These are phyloP conservation scores for Zaprionus lineosus DNA, from an alignment of 2,888 invertebrate species.

Conservation along the genomic window DNA sequence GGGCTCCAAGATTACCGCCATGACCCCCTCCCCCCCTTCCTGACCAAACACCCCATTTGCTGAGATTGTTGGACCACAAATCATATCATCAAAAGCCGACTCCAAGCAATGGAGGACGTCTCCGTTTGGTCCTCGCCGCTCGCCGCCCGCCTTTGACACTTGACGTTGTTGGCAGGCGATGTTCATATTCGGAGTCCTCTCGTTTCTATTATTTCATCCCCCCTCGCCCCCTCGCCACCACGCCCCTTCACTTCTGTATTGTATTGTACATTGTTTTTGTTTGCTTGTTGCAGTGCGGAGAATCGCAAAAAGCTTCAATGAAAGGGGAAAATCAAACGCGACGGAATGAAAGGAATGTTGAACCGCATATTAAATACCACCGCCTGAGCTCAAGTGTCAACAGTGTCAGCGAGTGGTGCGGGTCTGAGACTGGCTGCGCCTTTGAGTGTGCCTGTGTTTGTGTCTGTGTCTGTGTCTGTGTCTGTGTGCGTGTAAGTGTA, in stretches of 20 bases:
- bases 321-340: constrained; percentile 30
- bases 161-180: constrained; percentile 60
- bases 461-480: neutral
- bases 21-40: neutral
- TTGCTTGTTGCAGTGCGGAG: constrained; percentile 23
- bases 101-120: constrained; percentile 19
- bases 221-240: too few relatives aligned
- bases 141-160: constrained; percentile 41
- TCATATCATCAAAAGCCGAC: constrained; percentile 65
- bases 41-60: neutral
- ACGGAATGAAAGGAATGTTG: constrained; percentile 66
- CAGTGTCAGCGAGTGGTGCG: constrained; percentile 54
- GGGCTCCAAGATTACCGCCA: constrained; percentile 3
- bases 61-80: constrained; percentile 37
- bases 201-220: constrained; percentile 3
- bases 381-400: constrained; percentile 79
- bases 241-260: neutral
- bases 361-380: constrained; percentile 79
- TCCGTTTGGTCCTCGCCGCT: too few relatives aligned
- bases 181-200: constrained; percentile 66
- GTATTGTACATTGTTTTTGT: constrained; percentile 16
- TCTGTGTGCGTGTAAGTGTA: constrained; percentile 5
- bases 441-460: neutral
- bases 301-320: constrained; percentile 22
- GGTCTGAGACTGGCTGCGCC: neutral